Evolutionary conservation across 2,888 invertebrate species (phyloP).

Genomic region (Agriopis aurantiaria): DNA sequence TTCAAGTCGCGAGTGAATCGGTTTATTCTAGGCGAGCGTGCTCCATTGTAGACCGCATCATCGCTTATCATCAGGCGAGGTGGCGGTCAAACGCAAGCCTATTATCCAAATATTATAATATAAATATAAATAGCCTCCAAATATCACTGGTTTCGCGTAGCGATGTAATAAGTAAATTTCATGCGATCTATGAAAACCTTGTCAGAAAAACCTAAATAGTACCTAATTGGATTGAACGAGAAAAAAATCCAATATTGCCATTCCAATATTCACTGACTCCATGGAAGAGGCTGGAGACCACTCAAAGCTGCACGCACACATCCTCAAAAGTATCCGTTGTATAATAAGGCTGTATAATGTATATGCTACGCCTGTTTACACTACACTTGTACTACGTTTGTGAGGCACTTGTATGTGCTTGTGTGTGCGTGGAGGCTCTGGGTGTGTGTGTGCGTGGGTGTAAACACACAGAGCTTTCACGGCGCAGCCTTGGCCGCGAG

Average conservation of each 20-base stretch:
- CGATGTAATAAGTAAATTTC: too few relatives aligned
- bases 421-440: conserved; percentile 34
- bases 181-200: too few relatives aligned
- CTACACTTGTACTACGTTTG: conserved; percentile 7
- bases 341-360: conserved; percentile 24
- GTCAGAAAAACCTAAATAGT: too few relatives aligned
- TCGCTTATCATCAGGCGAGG: too few relatives aligned
- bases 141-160: too few relatives aligned
- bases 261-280: conserved; percentile 21
- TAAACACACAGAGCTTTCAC: conserved; percentile 81
- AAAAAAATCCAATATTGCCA: conserved; percentile 1
- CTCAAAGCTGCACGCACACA: conserved; percentile 28
- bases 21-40: too few relatives aligned
- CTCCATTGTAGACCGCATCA: too few relatives aligned
- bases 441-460: conserved; percentile 65
- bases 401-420: conserved; percentile 14
- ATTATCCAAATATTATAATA: too few relatives aligned
- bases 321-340: neutral
- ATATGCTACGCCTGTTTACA: neutral
- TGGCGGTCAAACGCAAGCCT: too few relatives aligned
- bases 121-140: too few relatives aligned
- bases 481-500: conserved; percentile 84
- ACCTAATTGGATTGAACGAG: neutral
- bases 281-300: conserved; percentile 16
- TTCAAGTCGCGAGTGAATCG: too few relatives aligned